Percentiles rank a stretch among this genome's conserved stretches.
These are phyloP conservation scores for Metalampra italica DNA, from an alignment of 2,888 invertebrate species.

Conservation along the genomic window DNA sequence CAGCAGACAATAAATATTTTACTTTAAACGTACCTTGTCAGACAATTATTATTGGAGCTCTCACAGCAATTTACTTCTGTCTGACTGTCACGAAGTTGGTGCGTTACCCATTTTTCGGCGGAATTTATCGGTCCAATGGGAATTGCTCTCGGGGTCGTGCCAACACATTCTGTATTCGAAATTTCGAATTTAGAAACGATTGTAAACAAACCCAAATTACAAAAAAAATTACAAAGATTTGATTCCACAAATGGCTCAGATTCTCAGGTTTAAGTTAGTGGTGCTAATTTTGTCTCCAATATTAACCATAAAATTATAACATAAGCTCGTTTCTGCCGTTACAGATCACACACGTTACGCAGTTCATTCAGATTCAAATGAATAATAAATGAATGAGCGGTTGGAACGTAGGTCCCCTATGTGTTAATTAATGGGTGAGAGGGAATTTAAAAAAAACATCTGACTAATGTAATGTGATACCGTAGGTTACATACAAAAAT, in stretches of 20 bases:
- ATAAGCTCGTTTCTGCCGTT: too few relatives aligned
- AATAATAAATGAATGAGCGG: too few relatives aligned
- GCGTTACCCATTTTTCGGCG: slow-evolving; percentile 7
- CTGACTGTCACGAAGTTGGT: neutral
- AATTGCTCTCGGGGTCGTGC: slow-evolving; percentile 37
- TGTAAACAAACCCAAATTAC: slow-evolving; percentile 34
- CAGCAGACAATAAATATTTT: neutral
- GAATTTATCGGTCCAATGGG: slow-evolving; percentile 41
- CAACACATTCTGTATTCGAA: slow-evolving; percentile 41
- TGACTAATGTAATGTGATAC: too few relatives aligned
- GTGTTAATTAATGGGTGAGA: too few relatives aligned
- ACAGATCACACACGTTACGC: neutral
- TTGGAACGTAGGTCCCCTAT: too few relatives aligned
- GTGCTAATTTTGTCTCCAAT: neutral
- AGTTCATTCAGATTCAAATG: too few relatives aligned
- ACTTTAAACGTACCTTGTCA: neutral
- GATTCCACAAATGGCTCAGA: neutral
- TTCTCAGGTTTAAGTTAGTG: neutral
- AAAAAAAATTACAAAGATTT: neutral
- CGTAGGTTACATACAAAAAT: too few relatives aligned
- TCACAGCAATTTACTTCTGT: neutral
- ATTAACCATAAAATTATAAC: too few relatives aligned
- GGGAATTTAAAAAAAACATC: too few relatives aligned
- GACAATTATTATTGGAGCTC: neutral
- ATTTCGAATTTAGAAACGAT: slow-evolving; percentile 21